Conservation (phyloP, 2,113 vertebrate genomes). For the Ameiurus melas region DNA sequence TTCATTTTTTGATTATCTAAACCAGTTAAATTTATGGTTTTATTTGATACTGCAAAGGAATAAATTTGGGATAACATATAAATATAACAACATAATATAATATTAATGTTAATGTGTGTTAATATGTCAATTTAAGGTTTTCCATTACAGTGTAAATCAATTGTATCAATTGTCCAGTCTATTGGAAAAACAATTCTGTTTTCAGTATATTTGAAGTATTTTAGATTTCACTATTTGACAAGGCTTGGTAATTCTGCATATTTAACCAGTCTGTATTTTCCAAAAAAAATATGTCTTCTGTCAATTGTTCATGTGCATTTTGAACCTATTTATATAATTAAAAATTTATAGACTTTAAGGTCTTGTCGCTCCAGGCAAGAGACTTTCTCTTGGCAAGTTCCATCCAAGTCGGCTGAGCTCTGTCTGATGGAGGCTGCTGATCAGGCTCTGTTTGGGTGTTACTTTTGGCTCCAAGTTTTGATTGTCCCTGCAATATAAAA, state of each 20-base stretch:
- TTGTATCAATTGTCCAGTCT: too few relatives aligned
- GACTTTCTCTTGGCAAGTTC: constrained; percentile 89
- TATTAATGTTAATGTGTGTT: not conserved
- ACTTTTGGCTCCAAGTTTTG: constrained; percentile 18
- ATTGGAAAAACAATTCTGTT: not conserved
- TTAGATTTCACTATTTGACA: not conserved
- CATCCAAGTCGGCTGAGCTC: constrained; percentile 81
- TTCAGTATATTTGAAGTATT: not conserved
- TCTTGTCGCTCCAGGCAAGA: constrained; percentile 84
- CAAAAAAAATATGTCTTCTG: not conserved
- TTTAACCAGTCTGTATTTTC: not conserved
- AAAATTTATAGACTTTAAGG: constrained; percentile 44
- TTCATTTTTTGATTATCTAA: not conserved
- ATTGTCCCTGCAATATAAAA: not conserved
- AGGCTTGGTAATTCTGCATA: not conserved
- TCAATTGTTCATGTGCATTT: not conserved
- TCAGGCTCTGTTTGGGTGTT: constrained; percentile 20
- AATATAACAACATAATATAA: not conserved
- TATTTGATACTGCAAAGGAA: not conserved
- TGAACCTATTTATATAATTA: not conserved
- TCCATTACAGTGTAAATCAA: not conserved
- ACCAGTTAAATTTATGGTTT: not conserved
- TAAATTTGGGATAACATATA: not conserved
- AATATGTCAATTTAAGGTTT: not conserved
- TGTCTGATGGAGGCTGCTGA: constrained; percentile 54